Evolutionary conservation across 2,888 invertebrate species (phyloP).

Genomic region (Ommatoiulus sabulosus): DNA sequence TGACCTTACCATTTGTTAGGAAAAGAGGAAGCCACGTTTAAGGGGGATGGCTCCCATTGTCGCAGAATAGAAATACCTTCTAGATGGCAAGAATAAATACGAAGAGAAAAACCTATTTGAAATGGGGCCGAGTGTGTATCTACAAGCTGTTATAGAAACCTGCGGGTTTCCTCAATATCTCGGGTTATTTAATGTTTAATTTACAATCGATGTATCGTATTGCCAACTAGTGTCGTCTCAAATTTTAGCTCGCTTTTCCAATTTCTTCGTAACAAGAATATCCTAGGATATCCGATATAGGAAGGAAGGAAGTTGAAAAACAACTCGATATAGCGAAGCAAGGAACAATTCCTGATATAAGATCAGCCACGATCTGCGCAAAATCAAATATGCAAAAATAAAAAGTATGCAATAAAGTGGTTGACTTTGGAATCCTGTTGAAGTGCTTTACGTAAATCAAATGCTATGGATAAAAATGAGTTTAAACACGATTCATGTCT

Average conservation of each 20-base stretch:
- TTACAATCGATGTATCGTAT: slow-evolving; percentile 26
- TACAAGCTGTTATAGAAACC: neutral
- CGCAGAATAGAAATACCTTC: neutral
- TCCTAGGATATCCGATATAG: neutral
- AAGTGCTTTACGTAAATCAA: too few relatives aligned
- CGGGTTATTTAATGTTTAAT: neutral
- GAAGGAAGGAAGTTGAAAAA: neutral
- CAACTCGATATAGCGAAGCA: neutral
- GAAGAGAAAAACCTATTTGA: neutral
- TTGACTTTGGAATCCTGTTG: too few relatives aligned
- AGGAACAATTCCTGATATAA: neutral
- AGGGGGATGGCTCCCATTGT: neutral
- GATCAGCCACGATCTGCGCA: neutral
- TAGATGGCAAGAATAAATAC: neutral
- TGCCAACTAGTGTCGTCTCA: slow-evolving; percentile 32
- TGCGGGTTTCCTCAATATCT: neutral
- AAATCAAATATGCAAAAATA: neutral
- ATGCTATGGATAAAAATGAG: too few relatives aligned
- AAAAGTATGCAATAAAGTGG: neutral
- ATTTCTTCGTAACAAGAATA: neutral
- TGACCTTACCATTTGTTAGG: slow-evolving; percentile 47
- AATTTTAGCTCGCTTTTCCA: neutral
- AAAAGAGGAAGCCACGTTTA: slow-evolving; percentile 17
- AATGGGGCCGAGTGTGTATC: neutral
- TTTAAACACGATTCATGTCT: too few relatives aligned